Evolutionary conservation across 2,797 vertebrate species (phyloP).

Genomic region (Arnoldichthys spilopterus): DNA sequence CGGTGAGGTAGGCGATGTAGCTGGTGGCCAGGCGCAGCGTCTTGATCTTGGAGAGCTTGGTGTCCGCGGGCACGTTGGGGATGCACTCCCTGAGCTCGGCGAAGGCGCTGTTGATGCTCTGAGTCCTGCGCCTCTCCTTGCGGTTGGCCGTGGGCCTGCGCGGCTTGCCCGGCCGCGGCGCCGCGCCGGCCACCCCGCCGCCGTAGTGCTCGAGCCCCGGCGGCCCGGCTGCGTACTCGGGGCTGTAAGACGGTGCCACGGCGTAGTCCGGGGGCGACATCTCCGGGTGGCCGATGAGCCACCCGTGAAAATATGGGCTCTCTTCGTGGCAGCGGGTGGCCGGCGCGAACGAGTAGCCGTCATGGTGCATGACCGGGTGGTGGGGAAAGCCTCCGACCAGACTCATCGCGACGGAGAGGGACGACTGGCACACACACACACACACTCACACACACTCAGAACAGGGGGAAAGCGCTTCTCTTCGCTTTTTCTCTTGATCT

Average conservation of each 20-base stretch:
- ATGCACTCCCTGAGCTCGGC: slow-evolving; percentile 97
- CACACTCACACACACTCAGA: neutral
- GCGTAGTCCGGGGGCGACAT: slow-evolving; percentile 93
- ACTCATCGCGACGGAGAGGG: slow-evolving; percentile 85
- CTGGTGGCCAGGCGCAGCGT: slow-evolving; percentile 95
- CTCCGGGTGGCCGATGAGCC: slow-evolving; percentile 95
- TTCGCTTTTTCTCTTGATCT: slow-evolving; percentile 17
- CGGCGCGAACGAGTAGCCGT: slow-evolving; percentile 92
- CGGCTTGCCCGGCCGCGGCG: slow-evolving; percentile 85
- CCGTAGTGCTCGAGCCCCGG: slow-evolving; percentile 82
- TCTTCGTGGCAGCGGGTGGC: slow-evolving; percentile 93
- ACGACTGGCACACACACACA: neutral
- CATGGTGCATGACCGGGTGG: slow-evolving; percentile 96
- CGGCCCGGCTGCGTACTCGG: slow-evolving; percentile 83
- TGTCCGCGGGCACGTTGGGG: slow-evolving; percentile 97
- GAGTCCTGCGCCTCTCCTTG: slow-evolving; percentile 96
- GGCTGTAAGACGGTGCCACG: slow-evolving; percentile 88
- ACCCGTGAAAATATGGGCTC: slow-evolving; percentile 96
- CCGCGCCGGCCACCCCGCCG: slow-evolving; percentile 76
- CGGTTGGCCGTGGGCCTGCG: slow-evolving; percentile 95
- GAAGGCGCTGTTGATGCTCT: slow-evolving; percentile 99
- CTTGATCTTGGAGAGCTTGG: slow-evolving; percentile 98
- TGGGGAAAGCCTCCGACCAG: slow-evolving; percentile 94
- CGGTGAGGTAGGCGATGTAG: slow-evolving; percentile 99
- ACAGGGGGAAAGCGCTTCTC: neutral